Conservation (phyloP, 37 sponge, comb jelly and placozoan species). For the Axinella damicornis region DNA sequence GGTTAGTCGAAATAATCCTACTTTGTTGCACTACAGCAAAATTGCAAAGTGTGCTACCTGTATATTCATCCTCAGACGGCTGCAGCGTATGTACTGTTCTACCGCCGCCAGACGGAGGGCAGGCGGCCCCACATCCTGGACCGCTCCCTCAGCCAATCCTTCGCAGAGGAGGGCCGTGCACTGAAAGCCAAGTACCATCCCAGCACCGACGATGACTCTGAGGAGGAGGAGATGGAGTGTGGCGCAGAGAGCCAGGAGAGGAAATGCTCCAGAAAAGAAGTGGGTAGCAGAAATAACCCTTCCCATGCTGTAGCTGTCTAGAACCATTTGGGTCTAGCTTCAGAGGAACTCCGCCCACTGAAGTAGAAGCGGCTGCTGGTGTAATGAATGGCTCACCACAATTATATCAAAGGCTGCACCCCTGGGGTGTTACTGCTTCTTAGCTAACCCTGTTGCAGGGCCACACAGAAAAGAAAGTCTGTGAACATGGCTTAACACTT, state of each 20-base stretch:
- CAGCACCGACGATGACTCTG: neutral
- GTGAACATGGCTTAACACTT: too few species aligned
- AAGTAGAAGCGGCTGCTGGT: too few species aligned
- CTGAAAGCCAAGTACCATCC: conserved; percentile 29
- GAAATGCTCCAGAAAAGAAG: neutral
- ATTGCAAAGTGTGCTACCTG: neutral
- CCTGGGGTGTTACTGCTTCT: too few species aligned
- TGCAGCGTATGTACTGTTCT: conserved; percentile 88
- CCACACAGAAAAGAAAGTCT: too few species aligned
- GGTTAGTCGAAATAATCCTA: conserved; percentile 40
- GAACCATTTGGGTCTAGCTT: too few species aligned
- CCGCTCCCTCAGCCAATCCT: conserved; percentile 65
- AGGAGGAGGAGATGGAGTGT: conserved; percentile 50
- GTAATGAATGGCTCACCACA: too few species aligned
- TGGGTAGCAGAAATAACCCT: too few species aligned
- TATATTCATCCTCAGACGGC: conserved; percentile 45
- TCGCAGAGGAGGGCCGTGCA: conserved; percentile 51
- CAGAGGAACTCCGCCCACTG: too few species aligned
- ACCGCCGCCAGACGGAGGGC: conserved; percentile 54
- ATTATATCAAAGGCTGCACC: too few species aligned
- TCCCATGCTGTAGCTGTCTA: too few species aligned
- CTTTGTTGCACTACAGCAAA: too few species aligned
- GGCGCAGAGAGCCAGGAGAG: conserved; percentile 20
- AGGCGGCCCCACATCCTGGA: conserved; percentile 19
- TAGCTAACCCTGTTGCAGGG: too few species aligned